phyloP scores from a whole-genome alignment of 1,140 invertebrate genomes.

The Heliothis subflexa region DNA sequence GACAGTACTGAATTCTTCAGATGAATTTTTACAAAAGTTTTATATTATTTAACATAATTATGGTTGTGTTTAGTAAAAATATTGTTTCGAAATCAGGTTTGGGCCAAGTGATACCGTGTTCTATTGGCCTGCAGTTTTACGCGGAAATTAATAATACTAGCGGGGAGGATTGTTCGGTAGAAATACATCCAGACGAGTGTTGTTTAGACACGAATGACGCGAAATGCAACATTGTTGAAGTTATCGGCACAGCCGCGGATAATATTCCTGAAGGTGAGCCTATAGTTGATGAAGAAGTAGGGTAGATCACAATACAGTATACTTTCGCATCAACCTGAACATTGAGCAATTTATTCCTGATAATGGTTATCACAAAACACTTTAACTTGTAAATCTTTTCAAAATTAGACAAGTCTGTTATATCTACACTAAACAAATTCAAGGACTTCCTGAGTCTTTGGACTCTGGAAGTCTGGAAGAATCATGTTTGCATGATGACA shows the following conservation, averaged over 20 bases:
- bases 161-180: constrained; percentile 60
- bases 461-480: too few species aligned
- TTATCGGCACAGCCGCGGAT: constrained; percentile 61
- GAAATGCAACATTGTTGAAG: constrained; percentile 64
- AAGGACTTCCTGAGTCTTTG: too few species aligned
- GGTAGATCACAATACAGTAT: too few species aligned
- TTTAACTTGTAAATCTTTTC: too few species aligned
- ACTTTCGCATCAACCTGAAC: too few species aligned
- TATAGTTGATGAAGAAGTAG: neutral
- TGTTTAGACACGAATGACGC: constrained; percentile 58
- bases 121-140: constrained; percentile 65
- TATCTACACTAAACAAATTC: too few species aligned
- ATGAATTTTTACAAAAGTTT: constrained; percentile 64
- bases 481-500: too few species aligned
- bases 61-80: constrained; percentile 58
- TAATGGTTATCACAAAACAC: too few species aligned
- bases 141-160: constrained; percentile 67
- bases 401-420: too few species aligned
- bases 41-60: constrained; percentile 55
- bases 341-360: too few species aligned
- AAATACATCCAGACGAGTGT: constrained; percentile 67
- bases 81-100: constrained; percentile 55
- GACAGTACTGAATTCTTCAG: constrained; percentile 42
- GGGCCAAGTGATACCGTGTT: constrained; percentile 46
- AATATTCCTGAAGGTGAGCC: constrained; percentile 64